Evolutionary conservation across 2,797 vertebrate species (phyloP).

Genomic region (Alosa sapidissima): DNA sequence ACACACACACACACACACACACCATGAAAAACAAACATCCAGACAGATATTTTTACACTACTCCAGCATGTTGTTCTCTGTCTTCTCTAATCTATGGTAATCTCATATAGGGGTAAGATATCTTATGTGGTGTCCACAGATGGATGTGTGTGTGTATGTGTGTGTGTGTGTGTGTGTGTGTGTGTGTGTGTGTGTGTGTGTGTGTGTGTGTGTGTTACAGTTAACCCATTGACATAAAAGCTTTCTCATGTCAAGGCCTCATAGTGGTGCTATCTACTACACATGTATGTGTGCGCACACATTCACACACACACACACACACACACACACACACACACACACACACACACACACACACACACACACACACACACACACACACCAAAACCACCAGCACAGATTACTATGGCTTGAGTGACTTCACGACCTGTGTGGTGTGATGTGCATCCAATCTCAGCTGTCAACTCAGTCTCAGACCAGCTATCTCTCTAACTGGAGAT

Average conservation of each 20-base stretch:
- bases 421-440: no score
- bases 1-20: slow-evolving; percentile 16
- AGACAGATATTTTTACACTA: not conserved
- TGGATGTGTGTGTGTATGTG: not conserved
- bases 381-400: no score
- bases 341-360: not conserved
- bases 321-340: not conserved
- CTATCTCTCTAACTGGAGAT: no score
- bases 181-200: not conserved
- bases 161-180: not conserved
- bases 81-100: not conserved
- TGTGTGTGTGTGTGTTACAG: not conserved
- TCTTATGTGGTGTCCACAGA: not conserved
- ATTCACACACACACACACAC: not conserved
- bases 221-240: slow-evolving; percentile 6
- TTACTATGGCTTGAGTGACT: no score
- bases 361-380: not conserved
- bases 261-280: not conserved
- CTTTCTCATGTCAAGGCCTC: not conserved
- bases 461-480: no score
- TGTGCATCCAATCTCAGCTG: no score
- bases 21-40: not conserved
- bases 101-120: not conserved
- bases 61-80: not conserved
- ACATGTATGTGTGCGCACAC: not conserved